These are phyloP conservation scores for Euphydryas editha DNA, from an alignment of 2,888 invertebrate species.

Conservation along the genomic window DNA sequence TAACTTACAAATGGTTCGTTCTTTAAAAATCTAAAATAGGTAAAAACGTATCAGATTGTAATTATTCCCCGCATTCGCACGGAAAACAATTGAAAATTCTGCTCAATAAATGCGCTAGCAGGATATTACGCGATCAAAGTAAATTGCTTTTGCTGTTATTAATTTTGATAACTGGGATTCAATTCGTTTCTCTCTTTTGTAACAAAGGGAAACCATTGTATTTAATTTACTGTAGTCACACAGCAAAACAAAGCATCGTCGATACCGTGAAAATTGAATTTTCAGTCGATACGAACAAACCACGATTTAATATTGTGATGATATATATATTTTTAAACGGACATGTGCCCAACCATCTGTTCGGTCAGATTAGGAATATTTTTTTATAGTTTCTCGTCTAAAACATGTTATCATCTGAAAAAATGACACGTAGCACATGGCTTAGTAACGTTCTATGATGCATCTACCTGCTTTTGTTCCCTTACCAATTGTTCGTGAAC, in stretches of 20 bases:
- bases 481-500: conserved; percentile 72
- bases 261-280: conserved; percentile 59
- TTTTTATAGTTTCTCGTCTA: conserved; percentile 68
- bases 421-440: conserved; percentile 82
- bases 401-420: conserved; percentile 73
- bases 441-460: conserved; percentile 60
- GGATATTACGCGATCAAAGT: conserved; percentile 79
- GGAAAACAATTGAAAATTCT: conserved; percentile 68
- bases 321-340: conserved; percentile 57
- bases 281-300: conserved; percentile 48
- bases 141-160: conserved; percentile 81
- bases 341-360: conserved; percentile 79
- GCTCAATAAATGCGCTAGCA: conserved; percentile 66
- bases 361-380: conserved; percentile 75
- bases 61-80: conserved; percentile 51
- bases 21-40: conserved; percentile 21
- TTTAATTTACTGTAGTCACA: conserved; percentile 75
- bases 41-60: conserved; percentile 39
- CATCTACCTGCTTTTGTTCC: conserved; percentile 79
- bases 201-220: conserved; percentile 81
- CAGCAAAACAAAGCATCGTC: conserved; percentile 62
- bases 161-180: conserved; percentile 83
- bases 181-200: conserved; percentile 82
- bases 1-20: conserved; percentile 2
- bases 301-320: conserved; percentile 36